phyloP scores from a whole-genome alignment of 2,888 invertebrate species.

The Hirtodrosophila cameraria region DNA sequence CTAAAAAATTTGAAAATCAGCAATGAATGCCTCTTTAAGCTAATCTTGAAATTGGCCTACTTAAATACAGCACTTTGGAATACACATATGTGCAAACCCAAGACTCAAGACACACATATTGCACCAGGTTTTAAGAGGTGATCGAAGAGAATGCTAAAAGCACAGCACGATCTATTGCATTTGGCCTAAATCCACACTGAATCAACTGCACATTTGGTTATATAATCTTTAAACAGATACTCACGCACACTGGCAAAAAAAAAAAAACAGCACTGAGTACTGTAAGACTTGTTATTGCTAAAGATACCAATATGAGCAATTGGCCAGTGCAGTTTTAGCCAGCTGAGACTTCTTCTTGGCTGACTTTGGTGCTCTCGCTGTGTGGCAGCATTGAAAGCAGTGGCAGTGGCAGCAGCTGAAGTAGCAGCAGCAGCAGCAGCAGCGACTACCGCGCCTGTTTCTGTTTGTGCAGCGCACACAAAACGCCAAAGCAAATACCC shows the following conservation, averaged over 20 bases:
- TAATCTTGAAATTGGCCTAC: not conserved
- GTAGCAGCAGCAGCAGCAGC: slow-evolving; percentile 19
- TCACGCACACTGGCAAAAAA: slow-evolving; percentile 18
- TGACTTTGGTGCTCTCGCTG: slow-evolving; percentile 19
- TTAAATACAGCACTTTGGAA: not conserved
- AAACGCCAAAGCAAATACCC: slow-evolving; percentile 25
- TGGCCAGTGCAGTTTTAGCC: slow-evolving; percentile 28
- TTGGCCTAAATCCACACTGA: slow-evolving; percentile 49
- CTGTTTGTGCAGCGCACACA: slow-evolving; percentile 56
- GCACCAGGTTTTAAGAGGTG: slow-evolving; percentile 1
- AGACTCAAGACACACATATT: slow-evolving; percentile 5
- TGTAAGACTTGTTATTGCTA: slow-evolving; percentile 66
- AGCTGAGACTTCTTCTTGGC: slow-evolving; percentile 62
- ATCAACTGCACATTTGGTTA: slow-evolving; percentile 60
- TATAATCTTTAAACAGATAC: slow-evolving; percentile 55
- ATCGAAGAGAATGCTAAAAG: slow-evolving; percentile 16
- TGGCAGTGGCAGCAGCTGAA: slow-evolving; percentile 19
- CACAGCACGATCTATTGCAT: slow-evolving; percentile 10
- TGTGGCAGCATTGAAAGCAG: slow-evolving; percentile 21
- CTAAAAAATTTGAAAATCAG: no score
- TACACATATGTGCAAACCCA: not conserved
- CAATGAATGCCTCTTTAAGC: not conserved
- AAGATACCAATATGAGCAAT: slow-evolving; percentile 43
- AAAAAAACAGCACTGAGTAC: slow-evolving; percentile 10
- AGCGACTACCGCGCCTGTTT: slow-evolving; percentile 59